These are phyloP conservation scores for Epinephelus malabaricus DNA, from an alignment of 2,797 vertebrate species.

Conservation along the genomic window DNA sequence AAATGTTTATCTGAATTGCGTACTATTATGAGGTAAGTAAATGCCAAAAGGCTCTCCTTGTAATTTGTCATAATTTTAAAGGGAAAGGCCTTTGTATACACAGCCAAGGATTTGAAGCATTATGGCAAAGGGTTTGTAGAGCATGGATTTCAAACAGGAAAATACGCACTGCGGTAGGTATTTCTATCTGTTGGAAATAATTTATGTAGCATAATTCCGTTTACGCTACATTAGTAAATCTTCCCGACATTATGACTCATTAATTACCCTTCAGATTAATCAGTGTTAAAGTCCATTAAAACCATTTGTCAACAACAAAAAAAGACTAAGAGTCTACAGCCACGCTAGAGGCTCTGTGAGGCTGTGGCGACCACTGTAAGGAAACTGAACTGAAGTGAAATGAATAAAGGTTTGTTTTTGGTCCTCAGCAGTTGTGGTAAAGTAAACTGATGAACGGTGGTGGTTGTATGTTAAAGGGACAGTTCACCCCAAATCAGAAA, in stretches of 20 bases:
- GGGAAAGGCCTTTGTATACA: conserved; percentile 38
- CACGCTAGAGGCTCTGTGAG: neutral
- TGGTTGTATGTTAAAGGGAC: neutral
- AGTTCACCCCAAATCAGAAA: too few relatives aligned
- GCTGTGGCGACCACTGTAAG: too few relatives aligned
- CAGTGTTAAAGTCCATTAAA: conserved; percentile 7
- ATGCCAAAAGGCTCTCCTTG: conserved; percentile 43
- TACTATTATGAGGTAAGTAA: conserved; percentile 51
- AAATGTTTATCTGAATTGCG: conserved; percentile 61
- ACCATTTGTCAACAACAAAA: conserved; percentile 4
- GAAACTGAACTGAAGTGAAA: too few relatives aligned
- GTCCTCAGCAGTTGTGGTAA: neutral
- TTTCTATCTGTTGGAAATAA: conserved; percentile 20
- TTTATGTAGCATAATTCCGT: conserved; percentile 13
- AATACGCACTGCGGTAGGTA: conserved; percentile 8
- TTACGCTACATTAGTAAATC: conserved; percentile 15
- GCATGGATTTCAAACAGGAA: conserved; percentile 12
- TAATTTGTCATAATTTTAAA: conserved; percentile 64
- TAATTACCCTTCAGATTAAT: conserved; percentile 15
- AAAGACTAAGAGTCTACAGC: neutral
- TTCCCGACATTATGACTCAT: conserved; percentile 25
- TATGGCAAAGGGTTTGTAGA: conserved; percentile 28
- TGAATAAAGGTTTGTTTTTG: neutral
- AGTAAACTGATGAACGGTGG: neutral
- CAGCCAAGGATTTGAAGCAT: conserved; percentile 35